phyloP scores from a whole-genome alignment of 2,797 vertebrate species.

The Argentina silus region DNA sequence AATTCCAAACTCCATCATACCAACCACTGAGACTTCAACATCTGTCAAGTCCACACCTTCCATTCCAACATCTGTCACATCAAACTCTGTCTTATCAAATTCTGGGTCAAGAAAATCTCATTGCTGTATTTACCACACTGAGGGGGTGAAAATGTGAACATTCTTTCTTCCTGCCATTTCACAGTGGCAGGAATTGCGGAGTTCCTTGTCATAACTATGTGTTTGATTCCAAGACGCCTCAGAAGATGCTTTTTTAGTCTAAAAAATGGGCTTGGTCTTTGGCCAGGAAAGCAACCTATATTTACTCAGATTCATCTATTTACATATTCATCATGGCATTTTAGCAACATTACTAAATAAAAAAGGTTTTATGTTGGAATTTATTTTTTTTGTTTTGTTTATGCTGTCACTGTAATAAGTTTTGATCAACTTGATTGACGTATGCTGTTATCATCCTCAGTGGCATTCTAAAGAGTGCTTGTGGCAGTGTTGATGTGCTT shows the following conservation, averaged over 20 bases:
- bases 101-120: constrained; percentile 13
- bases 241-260: no score
- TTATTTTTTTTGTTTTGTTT: no score
- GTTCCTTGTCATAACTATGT: not conserved
- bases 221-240: not conserved
- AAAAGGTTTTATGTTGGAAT: not conserved
- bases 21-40: constrained; percentile 65
- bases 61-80: constrained; percentile 76
- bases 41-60: constrained; percentile 69
- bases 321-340: not conserved
- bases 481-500: constrained; percentile 69
- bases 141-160: not conserved
- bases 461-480: constrained; percentile 69
- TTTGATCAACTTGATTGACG: constrained; percentile 66
- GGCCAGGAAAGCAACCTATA: no score
- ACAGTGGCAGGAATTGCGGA: not conserved
- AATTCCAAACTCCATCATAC: constrained; percentile 68
- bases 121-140: not conserved
- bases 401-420: constrained; percentile 13
- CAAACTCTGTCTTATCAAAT: constrained; percentile 67
- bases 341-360: not conserved
- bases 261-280: no score
- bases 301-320: not conserved
- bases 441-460: constrained; percentile 69
- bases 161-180: not conserved